Evolutionary conservation across 1,140 invertebrate genomes (phyloP).

Genomic region (Anoplophora glabripennis): DNA sequence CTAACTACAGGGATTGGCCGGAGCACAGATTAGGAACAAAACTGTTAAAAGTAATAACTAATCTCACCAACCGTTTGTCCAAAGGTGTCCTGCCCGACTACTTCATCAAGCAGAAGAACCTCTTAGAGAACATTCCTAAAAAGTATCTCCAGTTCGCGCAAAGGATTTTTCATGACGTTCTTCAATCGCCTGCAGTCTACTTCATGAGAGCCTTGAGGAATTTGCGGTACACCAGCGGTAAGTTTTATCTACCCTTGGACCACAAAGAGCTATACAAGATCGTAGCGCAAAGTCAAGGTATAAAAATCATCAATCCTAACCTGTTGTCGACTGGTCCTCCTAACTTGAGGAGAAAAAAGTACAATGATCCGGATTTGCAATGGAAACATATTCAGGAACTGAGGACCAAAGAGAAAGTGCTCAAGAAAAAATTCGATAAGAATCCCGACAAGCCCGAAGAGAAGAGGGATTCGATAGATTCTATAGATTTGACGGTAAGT

Average conservation of each 20-base stretch:
- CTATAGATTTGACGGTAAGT: constrained; percentile 15
- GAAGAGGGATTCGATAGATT: constrained; percentile 21
- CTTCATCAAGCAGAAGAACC: constrained; percentile 68
- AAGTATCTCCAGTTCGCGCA: constrained; percentile 62
- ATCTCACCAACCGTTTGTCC: constrained; percentile 52
- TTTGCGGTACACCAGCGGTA: constrained; percentile 55
- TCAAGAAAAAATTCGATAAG: constrained; percentile 2
- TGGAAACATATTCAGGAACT: constrained; percentile 22
- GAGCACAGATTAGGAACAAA: constrained; percentile 67
- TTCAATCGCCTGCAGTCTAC: constrained; percentile 62
- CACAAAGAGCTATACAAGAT: constrained; percentile 61
- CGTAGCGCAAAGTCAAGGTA: constrained; percentile 22
- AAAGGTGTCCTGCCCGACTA: constrained; percentile 66
- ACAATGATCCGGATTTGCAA: constrained; percentile 22
- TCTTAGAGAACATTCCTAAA: constrained; percentile 66
- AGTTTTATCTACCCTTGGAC: constrained; percentile 62
- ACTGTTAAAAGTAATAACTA: constrained; percentile 59
- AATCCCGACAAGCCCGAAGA: constrained; percentile 5
- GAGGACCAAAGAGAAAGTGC: background rate
- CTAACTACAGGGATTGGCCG: constrained; percentile 64
- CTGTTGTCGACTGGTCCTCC: background rate
- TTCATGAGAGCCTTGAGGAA: constrained; percentile 64
- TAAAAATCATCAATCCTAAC: background rate
- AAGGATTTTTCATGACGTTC: constrained; percentile 63
- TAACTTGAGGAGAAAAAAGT: constrained; percentile 12